Percentiles rank a stretch among this genome's conserved stretches.
Conservation (phyloP, 2,888 invertebrate species). For the Argyresthia goedartella region DNA sequence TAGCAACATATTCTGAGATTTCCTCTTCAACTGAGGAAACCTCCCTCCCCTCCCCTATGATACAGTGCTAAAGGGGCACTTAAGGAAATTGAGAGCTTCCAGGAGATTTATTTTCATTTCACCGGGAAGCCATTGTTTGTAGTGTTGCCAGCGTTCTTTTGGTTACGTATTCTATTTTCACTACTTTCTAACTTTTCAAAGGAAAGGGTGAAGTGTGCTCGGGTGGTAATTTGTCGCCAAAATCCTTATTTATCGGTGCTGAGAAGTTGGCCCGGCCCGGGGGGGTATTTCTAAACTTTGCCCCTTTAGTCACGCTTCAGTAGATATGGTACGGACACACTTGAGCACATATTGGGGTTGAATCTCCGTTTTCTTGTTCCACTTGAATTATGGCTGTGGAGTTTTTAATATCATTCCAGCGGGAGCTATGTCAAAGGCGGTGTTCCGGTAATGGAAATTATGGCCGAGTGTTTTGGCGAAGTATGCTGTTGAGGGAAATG, state of each 20-base stretch:
- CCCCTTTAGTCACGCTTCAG: conserved; percentile 63
- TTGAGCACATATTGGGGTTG: conserved; percentile 65
- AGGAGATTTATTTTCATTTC: conserved; percentile 3
- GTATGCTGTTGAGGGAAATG: too few species aligned
- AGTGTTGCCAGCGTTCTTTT: neutral
- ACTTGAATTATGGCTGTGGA: conserved; percentile 46
- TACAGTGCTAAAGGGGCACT: conserved; percentile 4
- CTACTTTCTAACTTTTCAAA: conserved; percentile 12
- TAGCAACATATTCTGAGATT: neutral
- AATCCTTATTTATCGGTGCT: conserved; percentile 69
- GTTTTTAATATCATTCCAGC: conserved; percentile 44
- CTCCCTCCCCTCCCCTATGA: neutral
- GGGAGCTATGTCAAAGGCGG: conserved; percentile 13
- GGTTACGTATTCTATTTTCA: neutral
- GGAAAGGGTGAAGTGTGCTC: conserved; percentile 57
- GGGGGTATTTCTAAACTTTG: conserved; percentile 56
- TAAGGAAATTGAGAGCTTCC: conserved; percentile 6
- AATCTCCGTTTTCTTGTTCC: conserved; percentile 58
- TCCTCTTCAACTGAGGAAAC: neutral
- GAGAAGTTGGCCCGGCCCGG: conserved; percentile 62
- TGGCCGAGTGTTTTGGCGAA: too few species aligned
- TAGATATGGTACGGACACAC: conserved; percentile 48
- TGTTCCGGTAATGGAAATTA: too few species aligned
- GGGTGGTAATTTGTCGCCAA: conserved; percentile 68
- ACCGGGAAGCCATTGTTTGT: neutral